Conservation (phyloP, 2,888 invertebrate genomes). For the Tanypteryx hageni region DNA sequence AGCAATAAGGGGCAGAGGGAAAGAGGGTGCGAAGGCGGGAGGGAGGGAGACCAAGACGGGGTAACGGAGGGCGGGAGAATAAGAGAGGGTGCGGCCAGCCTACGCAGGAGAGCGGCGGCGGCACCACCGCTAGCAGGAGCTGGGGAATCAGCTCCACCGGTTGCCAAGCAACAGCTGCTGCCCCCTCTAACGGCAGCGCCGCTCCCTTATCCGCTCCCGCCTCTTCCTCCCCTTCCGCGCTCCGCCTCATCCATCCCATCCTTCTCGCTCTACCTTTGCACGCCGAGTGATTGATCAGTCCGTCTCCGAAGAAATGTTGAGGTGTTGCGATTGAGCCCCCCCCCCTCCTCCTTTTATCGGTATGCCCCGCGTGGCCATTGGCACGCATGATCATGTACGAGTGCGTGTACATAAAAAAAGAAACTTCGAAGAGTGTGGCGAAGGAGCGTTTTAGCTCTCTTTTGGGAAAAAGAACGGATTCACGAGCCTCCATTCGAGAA, state of each 20-base stretch:
- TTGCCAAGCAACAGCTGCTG: slow-evolving; percentile 55
- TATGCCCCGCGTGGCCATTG: too few relatives aligned
- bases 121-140: slow-evolving; percentile 66
- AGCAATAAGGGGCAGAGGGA: not conserved
- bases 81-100: slow-evolving; percentile 66
- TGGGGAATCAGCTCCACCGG: not conserved
- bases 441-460: not conserved
- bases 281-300: not conserved
- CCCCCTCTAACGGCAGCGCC: not conserved
- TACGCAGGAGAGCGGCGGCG: slow-evolving; percentile 71
- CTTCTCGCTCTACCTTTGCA: not conserved
- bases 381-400: too few relatives aligned
- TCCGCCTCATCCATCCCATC: not conserved
- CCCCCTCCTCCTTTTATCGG: too few relatives aligned
- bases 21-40: not conserved
- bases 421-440: not conserved
- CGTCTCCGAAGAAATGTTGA: not conserved
- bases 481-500: not conserved
- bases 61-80: slow-evolving; percentile 71
- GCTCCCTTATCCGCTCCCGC: not conserved
- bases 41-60: slow-evolving; percentile 1
- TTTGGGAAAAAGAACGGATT: not conserved
- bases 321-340: slow-evolving; percentile 21
- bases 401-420: too few relatives aligned
- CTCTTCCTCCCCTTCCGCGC: not conserved